A percentile compares a stretch with the other conserved stretches of the same genome.
These are phyloP conservation scores for Laupala kohalensis DNA, from an alignment of 1,140 invertebrate genomes.

Conservation along the genomic window DNA sequence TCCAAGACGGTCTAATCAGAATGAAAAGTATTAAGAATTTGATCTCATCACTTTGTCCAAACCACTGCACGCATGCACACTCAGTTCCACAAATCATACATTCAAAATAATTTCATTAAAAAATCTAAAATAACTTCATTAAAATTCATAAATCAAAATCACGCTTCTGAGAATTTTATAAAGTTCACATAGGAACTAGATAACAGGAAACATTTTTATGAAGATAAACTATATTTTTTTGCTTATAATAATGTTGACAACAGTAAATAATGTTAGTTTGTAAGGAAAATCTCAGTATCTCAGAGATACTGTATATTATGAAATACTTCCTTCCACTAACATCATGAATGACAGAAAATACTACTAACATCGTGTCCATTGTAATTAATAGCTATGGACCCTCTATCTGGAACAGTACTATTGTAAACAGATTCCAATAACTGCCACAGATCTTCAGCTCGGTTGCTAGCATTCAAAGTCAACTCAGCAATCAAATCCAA, in stretches of 20 bases:
- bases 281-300: too few relatives aligned
- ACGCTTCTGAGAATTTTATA: background rate
- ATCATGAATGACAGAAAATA: too few relatives aligned
- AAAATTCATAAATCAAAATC: background rate
- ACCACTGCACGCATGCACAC: too few relatives aligned
- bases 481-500: slow-evolving; percentile 46
- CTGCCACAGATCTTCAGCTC: slow-evolving; percentile 36
- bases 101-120: background rate
- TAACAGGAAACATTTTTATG: too few relatives aligned
- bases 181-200: too few relatives aligned
- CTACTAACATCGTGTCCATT: slow-evolving; percentile 34
- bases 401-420: slow-evolving; percentile 40
- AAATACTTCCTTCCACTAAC: too few relatives aligned
- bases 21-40: too few relatives aligned
- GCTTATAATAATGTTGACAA: background rate
- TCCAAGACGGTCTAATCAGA: too few relatives aligned
- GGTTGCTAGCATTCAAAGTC: slow-evolving; percentile 25
- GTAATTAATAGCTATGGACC: slow-evolving; percentile 39
- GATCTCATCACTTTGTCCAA: too few relatives aligned
- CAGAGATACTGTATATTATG: too few relatives aligned
- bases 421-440: slow-evolving; percentile 55
- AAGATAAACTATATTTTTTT: too few relatives aligned
- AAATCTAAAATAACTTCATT: background rate
- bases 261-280: background rate
- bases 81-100: too few relatives aligned